Evolutionary conservation across 2,888 invertebrate species (phyloP).

Genomic region (Synanthedon vespiformis): DNA sequence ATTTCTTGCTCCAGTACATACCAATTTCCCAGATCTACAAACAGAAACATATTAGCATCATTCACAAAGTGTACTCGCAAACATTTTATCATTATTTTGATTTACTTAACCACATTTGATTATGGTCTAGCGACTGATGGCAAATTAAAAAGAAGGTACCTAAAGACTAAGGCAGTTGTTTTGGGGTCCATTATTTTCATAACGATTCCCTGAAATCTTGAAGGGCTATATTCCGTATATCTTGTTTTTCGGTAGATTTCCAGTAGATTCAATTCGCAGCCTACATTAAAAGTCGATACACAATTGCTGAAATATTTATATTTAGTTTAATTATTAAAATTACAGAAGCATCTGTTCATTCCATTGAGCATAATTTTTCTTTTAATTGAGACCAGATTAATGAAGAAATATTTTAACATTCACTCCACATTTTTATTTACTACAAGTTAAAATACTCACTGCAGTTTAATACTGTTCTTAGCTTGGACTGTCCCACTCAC

Average conservation of each 20-base stretch:
- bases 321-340: background rate
- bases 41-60: constrained; percentile 3
- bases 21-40: constrained; percentile 82
- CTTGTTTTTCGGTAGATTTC: constrained; percentile 83
- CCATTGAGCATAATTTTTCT: too few species aligned
- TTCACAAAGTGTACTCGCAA: background rate
- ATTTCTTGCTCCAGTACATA: constrained; percentile 84
- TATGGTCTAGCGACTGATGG: too few species aligned
- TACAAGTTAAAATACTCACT: constrained; percentile 45
- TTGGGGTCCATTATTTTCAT: constrained; percentile 86
- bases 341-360: background rate
- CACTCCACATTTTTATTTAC: background rate
- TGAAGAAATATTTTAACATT: too few species aligned
- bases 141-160: too few species aligned
- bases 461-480: constrained; percentile 71
- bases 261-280: constrained; percentile 77
- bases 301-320: constrained; percentile 74
- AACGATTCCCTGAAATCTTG: constrained; percentile 83
- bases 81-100: too few species aligned
- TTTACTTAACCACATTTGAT: too few species aligned
- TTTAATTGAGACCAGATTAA: too few species aligned
- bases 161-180: constrained; percentile 77
- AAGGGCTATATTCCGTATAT: constrained; percentile 87
- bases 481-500: constrained; percentile 69
- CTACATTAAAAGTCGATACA: constrained; percentile 82